A percentile compares a stretch with the other conserved stretches of the same genome.
Evolutionary conservation across 1,140 invertebrate species (phyloP).

Genomic region (Aporrectodea caliginosa): DNA sequence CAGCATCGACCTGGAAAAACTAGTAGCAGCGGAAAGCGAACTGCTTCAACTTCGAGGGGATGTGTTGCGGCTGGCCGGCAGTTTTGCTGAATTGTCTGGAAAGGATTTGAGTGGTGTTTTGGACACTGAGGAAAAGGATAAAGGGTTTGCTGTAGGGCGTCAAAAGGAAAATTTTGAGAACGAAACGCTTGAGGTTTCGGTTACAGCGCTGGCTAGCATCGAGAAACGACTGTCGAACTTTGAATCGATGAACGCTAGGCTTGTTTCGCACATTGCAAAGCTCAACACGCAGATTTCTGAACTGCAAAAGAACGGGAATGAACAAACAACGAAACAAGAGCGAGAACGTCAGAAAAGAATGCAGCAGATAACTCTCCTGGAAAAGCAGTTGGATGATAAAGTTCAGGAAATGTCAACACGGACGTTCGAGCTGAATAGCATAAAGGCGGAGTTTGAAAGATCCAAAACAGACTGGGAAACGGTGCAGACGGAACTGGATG

Average conservation of each 20-base stretch:
- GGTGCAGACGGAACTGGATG: background rate
- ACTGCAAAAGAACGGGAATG: background rate
- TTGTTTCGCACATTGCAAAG: background rate
- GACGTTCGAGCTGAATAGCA: background rate
- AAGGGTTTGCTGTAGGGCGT: too few relatives aligned
- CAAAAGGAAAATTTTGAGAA: background rate
- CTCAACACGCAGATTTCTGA: background rate
- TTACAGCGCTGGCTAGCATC: background rate
- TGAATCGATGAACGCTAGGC: background rate
- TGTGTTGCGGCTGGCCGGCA: background rate
- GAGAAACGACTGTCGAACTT: background rate
- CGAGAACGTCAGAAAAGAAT: background rate
- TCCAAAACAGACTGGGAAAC: background rate
- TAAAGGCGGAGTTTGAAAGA: background rate
- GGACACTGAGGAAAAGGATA: background rate
- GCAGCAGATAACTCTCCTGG: background rate
- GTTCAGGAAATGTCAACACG: background rate
- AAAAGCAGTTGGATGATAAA: background rate
- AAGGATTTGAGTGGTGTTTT: background rate
- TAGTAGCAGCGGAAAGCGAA: background rate
- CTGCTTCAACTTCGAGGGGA: background rate
- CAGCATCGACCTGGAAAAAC: background rate
- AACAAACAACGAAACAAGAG: background rate
- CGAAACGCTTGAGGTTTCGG: background rate
- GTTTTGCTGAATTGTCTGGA: background rate